A percentile compares a stretch with the other conserved stretches of the same genome.
These are phyloP conservation scores for Bombus terrestris DNA, from an alignment of 1,140 invertebrate genomes.

Conservation along the genomic window DNA sequence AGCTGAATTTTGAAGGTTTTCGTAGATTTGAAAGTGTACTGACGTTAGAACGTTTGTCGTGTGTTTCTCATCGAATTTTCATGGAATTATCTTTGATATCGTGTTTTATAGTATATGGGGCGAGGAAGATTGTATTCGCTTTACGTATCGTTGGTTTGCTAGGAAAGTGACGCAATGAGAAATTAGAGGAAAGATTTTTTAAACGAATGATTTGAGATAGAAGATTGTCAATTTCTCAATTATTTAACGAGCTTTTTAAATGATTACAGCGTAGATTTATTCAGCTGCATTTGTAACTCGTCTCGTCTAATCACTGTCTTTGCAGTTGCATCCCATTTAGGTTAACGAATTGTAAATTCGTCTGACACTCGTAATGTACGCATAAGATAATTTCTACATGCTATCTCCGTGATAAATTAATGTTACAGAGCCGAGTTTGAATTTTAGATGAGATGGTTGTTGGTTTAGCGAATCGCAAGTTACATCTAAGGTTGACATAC, in stretches of 20 bases:
- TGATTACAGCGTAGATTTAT: neutral
- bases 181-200: neutral
- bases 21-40: neutral
- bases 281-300: neutral
- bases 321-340: neutral
- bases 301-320: neutral
- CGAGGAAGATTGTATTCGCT: neutral
- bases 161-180: neutral
- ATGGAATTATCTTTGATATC: neutral
- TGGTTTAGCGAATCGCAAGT: neutral
- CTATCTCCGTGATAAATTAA: neutral
- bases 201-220: too few relatives aligned
- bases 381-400: neutral
- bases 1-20: neutral
- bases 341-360: conserved; percentile 6
- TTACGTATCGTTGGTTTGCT: neutral
- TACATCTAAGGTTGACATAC: neutral
- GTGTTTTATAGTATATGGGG: neutral
- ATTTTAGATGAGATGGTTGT: conserved; percentile 1
- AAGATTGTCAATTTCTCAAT: too few relatives aligned
- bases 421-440: neutral
- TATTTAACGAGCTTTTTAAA: too few relatives aligned
- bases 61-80: too few relatives aligned
- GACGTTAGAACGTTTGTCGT: neutral
- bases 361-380: neutral